Evolutionary conservation across 1,140 invertebrate species (phyloP).

Genomic region (Ostrea denselamellosa): DNA sequence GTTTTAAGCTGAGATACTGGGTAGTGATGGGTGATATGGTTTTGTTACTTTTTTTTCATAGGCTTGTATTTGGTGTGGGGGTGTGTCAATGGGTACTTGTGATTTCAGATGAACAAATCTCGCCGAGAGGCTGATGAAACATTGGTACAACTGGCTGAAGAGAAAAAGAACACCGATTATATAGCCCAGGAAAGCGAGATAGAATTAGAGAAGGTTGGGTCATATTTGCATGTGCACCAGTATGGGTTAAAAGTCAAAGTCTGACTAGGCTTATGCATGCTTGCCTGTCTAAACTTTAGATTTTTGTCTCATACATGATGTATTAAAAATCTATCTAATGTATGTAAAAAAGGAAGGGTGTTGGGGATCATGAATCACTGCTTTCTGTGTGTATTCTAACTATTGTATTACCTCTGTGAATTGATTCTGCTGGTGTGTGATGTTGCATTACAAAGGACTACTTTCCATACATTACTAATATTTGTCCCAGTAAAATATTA

Average conservation of each 20-base stretch:
- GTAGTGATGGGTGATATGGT: background rate
- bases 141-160: slow-evolving; percentile 65
- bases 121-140: slow-evolving; percentile 74
- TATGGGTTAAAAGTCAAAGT: slow-evolving; percentile 28
- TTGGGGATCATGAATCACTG: background rate
- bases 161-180: slow-evolving; percentile 64
- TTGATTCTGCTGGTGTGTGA: background rate
- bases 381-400: background rate
- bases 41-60: background rate
- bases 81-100: slow-evolving; percentile 42
- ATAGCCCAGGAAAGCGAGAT: slow-evolving; percentile 69
- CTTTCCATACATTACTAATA: no score
- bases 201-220: slow-evolving; percentile 76
- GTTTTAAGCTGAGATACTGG: slow-evolving; percentile 6
- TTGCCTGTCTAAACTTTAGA: background rate
- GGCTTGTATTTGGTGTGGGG: slow-evolving; percentile 28
- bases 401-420: background rate
- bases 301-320: background rate
- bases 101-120: slow-evolving; percentile 71
- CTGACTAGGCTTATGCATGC: background rate
- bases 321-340: background rate
- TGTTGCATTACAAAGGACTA: background rate
- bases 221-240: background rate
- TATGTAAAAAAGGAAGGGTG: background rate
- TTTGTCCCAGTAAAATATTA: no score